phyloP scores from a whole-genome alignment of 2,113 vertebrate species.

The Amphilophus citrinellus region DNA sequence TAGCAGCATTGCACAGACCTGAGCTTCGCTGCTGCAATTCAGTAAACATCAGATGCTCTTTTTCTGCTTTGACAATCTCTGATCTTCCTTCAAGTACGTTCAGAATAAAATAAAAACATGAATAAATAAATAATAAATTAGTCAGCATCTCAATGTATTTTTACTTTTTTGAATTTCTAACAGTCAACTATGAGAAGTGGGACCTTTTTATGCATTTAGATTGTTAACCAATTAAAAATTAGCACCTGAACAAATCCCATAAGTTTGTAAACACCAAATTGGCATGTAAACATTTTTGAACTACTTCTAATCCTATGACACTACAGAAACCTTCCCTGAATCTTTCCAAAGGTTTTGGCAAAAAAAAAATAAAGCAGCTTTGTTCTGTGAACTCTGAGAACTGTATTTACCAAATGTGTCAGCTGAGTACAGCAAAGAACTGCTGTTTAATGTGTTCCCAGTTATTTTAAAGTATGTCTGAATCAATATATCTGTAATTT shows the following conservation, averaged over 20 bases:
- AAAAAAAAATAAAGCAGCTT: background rate
- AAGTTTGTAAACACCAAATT: background rate
- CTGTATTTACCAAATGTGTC: background rate
- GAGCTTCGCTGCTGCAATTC: background rate
- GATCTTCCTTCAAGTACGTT: background rate
- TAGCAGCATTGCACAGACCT: background rate
- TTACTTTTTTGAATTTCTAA: background rate
- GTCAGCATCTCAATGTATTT: background rate
- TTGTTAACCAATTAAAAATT: background rate
- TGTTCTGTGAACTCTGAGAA: background rate
- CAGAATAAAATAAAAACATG: background rate
- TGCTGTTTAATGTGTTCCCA: background rate
- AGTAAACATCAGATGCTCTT: conserved; percentile 10
- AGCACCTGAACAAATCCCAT: rapidly evolving
- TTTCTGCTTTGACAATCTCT: background rate
- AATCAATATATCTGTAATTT: background rate
- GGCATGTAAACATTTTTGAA: background rate
- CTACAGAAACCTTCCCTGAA: background rate
- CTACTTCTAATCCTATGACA: background rate
- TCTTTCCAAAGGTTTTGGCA: background rate
- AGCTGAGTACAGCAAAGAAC: background rate
- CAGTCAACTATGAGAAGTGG: background rate
- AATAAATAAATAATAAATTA: background rate
- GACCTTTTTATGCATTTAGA: rapidly evolving
- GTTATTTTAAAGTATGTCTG: background rate